Base-by-base conservation (phyloP, 1,140 invertebrate genomes). In the Leptopilina boulardi region DNA sequence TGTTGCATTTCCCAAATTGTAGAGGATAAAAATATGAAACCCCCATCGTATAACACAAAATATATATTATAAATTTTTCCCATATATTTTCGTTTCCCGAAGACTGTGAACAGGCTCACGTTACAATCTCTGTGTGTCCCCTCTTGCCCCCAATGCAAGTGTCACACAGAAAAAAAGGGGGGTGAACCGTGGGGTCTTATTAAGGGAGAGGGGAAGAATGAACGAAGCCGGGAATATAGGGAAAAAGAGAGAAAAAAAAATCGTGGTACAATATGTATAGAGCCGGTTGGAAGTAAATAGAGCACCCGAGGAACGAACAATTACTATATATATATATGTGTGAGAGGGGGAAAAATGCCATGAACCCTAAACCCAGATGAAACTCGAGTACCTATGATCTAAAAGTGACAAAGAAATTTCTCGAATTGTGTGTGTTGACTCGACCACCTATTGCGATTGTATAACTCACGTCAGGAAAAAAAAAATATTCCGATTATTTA, bases 141-240 rank as follows among this genome's bases (percentile, higher is more conserved):
- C n/a, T n/a, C n/a, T n/a, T n/a, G n/a, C n/a, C n/a, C n/a, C n/a
- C n/a, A n/a, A 54, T 56, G 54, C 54, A 23, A 56, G 54, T 56
- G 54, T 56, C 54, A 56, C 19, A 18, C 9, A 19, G 51, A 18
- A 18, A 18, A 23, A 23, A 56, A 56, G 6, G 19, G 10, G 51
- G 18, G 8, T 15, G 51, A 18, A 54, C n/a, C n/a, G 2, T 10
- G 19, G 54, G 54, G 19, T 21, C 19, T n/a, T n/a, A 56, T 10
- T 5, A 6, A 19, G 54, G 19, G 54, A 56, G 2, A 18, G 19
- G 10, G 6, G 21, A 3, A 11, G 9, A 19, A 56, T 56, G 54
- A 56, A 56, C 54, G 19, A 56, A 56, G 54, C 54, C 54, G 54
- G 54, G 54, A 56, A n/a, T n/a, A 56, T 56, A 56, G 54, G 54